phyloP scores from a whole-genome alignment of 2,888 invertebrate genomes.

The Andrena marginata region DNA sequence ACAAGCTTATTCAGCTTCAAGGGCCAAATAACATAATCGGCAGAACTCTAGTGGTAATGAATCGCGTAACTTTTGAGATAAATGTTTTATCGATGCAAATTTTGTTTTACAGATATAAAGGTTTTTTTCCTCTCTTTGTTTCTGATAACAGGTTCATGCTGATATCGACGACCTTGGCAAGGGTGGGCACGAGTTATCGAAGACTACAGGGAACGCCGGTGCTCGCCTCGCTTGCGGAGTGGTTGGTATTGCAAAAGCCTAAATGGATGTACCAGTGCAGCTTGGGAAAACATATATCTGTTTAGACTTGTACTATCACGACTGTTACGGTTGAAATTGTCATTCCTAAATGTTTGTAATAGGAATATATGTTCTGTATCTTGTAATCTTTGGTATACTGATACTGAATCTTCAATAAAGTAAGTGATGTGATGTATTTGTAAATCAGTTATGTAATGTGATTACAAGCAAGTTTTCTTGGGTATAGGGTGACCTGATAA shows the following conservation, averaged over 20 bases:
- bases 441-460: slow-evolving; percentile 15
- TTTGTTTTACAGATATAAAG: not conserved
- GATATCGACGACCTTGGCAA: slow-evolving; percentile 97
- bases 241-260: slow-evolving; percentile 89
- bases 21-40: slow-evolving; percentile 93
- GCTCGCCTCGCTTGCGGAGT: slow-evolving; percentile 95
- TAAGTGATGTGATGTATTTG: slow-evolving; percentile 20
- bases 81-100: not conserved
- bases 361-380: slow-evolving; percentile 26
- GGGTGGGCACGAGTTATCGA: slow-evolving; percentile 96
- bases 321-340: slow-evolving; percentile 30
- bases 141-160: slow-evolving; percentile 89
- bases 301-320: slow-evolving; percentile 30
- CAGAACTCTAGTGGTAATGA: slow-evolving; percentile 90
- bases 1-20: slow-evolving; percentile 88
- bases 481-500: not conserved
- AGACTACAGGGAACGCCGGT: slow-evolving; percentile 97
- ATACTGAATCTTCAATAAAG: slow-evolving; percentile 50
- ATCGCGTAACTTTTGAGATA: not conserved
- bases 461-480: not conserved
- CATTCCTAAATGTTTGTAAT: slow-evolving; percentile 55
- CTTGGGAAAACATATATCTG: slow-evolving; percentile 1
- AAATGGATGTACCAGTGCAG: slow-evolving; percentile 26
- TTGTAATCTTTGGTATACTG: slow-evolving; percentile 19
- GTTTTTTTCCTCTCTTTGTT: not conserved